A percentile compares a stretch with the other conserved stretches of the same genome.
Evolutionary conservation across 2,888 invertebrate species (phyloP).

Genomic region (Rhagophthalmus giganteus): DNA sequence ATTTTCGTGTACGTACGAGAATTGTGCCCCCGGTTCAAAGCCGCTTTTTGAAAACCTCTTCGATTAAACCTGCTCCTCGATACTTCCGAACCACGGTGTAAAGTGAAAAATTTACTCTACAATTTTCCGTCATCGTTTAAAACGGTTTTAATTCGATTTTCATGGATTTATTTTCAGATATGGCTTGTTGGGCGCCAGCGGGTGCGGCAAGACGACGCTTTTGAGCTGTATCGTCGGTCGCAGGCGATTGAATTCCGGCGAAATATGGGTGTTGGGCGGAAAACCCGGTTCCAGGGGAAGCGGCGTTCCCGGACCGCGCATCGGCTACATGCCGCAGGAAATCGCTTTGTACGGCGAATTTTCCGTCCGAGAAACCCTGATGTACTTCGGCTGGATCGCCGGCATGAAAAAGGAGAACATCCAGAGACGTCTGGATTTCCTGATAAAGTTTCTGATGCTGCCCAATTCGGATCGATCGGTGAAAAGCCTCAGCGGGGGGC

Average conservation of each 20-base stretch:
- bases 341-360: conserved; percentile 54
- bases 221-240: conserved; percentile 85
- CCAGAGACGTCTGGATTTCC: conserved; percentile 33
- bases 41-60: no score
- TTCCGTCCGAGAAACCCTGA: conserved; percentile 51
- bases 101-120: no score
- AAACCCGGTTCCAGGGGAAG: conserved; percentile 80
- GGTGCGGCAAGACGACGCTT: conserved; percentile 90
- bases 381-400: conserved; percentile 53
- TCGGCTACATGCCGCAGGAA: conserved; percentile 83
- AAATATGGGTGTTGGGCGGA: conserved; percentile 83
- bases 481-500: conserved; percentile 85
- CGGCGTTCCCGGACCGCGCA: conserved; percentile 85
- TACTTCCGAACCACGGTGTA: no score
- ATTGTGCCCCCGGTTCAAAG: no score
- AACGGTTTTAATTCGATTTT: no score
- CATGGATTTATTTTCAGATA: conserved; percentile 66
- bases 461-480: conserved; percentile 54
- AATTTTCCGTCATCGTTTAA: no score
- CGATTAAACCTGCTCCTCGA: no score
- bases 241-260: conserved; percentile 76
- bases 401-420: conserved; percentile 47
- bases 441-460: conserved; percentile 40
- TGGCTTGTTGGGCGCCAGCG: no score
- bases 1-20: no score